A percentile compares a stretch with the other conserved stretches of the same genome.
Conservation (phyloP, 2,888 invertebrate genomes). For the Drosophila anceps region DNA sequence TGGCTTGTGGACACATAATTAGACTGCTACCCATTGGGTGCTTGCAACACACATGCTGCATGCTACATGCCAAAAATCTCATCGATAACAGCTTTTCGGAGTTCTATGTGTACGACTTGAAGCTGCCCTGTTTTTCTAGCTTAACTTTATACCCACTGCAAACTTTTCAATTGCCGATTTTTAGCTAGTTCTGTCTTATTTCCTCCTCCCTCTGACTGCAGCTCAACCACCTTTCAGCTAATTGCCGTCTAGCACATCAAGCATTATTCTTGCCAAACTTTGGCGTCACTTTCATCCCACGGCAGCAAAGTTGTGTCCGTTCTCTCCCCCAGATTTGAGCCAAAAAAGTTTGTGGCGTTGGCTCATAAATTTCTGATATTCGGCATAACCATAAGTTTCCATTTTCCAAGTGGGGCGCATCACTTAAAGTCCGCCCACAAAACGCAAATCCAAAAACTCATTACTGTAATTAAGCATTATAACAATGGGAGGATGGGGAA, state of each 20-base stretch:
- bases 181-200: not conserved
- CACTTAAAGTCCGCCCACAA: constrained; percentile 28
- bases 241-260: constrained; percentile 42
- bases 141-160: not conserved
- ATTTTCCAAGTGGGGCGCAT: constrained; percentile 40
- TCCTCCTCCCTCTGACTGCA: not conserved
- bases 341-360: constrained; percentile 60
- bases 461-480: constrained; percentile 71
- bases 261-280: constrained; percentile 48
- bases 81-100: not conserved
- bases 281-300: constrained; percentile 42
- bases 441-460: constrained; percentile 69
- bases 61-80: not conserved
- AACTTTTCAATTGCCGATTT: constrained; percentile 8
- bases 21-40: not conserved
- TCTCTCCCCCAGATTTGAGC: constrained; percentile 10
- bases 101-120: not conserved
- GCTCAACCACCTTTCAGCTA: constrained; percentile 48
- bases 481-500: not conserved
- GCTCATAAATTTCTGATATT: constrained; percentile 74
- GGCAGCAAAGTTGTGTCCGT: constrained; percentile 38
- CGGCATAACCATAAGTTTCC: constrained; percentile 68
- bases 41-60: not conserved
- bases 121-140: not conserved
- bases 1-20: constrained; percentile 26